Percentiles rank a stretch among this genome's conserved stretches.
Evolutionary conservation across 2,113 vertebrate species (phyloP).

Genomic region (Glaucomys volans): DNA sequence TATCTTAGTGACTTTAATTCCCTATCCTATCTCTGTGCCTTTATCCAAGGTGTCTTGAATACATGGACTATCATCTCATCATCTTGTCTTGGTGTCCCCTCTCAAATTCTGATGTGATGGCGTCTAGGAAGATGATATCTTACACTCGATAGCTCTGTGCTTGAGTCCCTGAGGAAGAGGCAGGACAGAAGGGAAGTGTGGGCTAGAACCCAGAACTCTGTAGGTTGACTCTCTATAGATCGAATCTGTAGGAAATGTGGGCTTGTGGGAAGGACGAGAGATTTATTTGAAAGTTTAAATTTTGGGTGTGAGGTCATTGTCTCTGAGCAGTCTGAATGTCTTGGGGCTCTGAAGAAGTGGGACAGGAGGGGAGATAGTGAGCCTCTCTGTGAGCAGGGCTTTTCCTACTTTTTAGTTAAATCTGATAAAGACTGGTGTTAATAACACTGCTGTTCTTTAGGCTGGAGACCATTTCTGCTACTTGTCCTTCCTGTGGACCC

Average conservation of each 20-base stretch:
- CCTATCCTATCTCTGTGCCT: neutral
- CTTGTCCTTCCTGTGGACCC: neutral
- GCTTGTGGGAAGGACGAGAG: neutral
- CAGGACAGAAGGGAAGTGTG: neutral
- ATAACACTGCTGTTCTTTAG: neutral
- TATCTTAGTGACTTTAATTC: slow-evolving; percentile 1
- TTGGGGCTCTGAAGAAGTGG: neutral
- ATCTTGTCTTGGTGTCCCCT: neutral
- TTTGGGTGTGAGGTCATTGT: neutral
- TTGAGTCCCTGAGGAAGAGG: neutral
- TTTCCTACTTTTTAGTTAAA: neutral
- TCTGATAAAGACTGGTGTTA: neutral
- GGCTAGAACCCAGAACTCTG: neutral
- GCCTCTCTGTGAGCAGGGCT: neutral
- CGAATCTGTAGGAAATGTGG: slow-evolving; percentile 16
- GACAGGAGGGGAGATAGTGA: neutral
- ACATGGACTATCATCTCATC: neutral
- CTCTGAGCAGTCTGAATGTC: neutral
- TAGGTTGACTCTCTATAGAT: neutral
- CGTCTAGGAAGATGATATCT: neutral
- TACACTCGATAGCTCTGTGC: neutral
- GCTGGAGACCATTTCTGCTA: neutral
- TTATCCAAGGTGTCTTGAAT: slow-evolving; percentile 7
- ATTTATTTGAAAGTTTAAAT: neutral
- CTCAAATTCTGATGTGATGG: neutral